Evolutionary conservation across 2,797 vertebrate genomes (phyloP).

Genomic region (Fistularia tabacaria): DNA sequence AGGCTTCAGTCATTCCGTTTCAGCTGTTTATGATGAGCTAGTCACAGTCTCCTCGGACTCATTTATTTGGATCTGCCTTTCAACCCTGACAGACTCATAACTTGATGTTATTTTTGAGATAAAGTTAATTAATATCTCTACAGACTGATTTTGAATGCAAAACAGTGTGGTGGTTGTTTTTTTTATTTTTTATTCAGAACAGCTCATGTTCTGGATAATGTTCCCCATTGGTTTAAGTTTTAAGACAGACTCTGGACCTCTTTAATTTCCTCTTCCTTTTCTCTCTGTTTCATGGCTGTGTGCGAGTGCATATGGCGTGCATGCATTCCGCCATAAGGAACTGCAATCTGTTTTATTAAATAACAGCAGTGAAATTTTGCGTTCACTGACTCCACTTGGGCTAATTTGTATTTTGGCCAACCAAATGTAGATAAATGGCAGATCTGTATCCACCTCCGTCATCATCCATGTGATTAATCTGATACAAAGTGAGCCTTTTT

Average conservation of each 20-base stretch:
- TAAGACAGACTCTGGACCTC: constrained; percentile 3
- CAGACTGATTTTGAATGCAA: constrained; percentile 15
- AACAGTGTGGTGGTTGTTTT: background rate
- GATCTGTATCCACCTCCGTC: constrained; percentile 26
- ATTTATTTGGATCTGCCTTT: constrained; percentile 27
- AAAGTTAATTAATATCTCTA: constrained; percentile 13
- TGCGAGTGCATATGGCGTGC: too few species aligned
- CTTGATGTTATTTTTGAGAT: constrained; percentile 8
- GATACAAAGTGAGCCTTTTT: constrained; percentile 41
- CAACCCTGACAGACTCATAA: constrained; percentile 8
- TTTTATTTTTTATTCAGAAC: background rate
- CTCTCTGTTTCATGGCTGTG: too few species aligned
- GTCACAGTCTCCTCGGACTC: constrained; percentile 9
- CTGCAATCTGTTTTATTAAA: constrained; percentile 49
- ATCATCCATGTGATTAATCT: constrained; percentile 38
- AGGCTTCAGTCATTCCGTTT: constrained; percentile 9
- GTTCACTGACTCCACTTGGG: constrained; percentile 14
- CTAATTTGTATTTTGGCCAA: constrained; percentile 46
- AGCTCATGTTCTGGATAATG: constrained; percentile 3
- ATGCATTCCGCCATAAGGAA: too few species aligned
- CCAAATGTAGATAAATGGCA: constrained; percentile 50
- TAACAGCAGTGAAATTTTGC: constrained; percentile 39
- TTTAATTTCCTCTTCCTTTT: constrained; percentile 2
- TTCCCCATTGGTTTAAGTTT: constrained; percentile 12
- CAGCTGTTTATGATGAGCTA: constrained; percentile 16